Evolutionary conservation across 2,113 vertebrate species (phyloP), one percentile per base, ranked within the genome.

Genomic region (Micromys minutus): DNA sequence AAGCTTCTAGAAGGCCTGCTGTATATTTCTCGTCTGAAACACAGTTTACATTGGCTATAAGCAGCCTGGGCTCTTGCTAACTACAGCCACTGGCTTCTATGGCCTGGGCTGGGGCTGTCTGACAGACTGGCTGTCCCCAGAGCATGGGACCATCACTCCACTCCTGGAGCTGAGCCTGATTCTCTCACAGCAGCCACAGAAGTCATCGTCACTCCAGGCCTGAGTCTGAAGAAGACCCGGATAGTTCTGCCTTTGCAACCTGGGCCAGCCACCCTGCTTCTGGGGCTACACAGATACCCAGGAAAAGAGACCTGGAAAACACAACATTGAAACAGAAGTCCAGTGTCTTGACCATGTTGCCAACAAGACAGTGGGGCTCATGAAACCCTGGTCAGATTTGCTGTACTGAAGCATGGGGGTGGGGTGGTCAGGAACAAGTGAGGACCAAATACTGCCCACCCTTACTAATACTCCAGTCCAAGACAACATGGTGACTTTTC

Each of bases 401-500:
- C 65, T 67, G 31, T 36, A 36, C 0, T 12, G 16, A 84, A 59
- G 76, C 67, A 72, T 13, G 22, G 65, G 65, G 26, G 36, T 0
- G 9, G 39, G 39, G n/a, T n/a, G n/a, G n/a, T n/a, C n/a, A n/a
- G n/a, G 39, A 34, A 87, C 83, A 81, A 65, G 1, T 9, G 65
- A 87, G 47, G 55, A 86, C 45, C 87, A 29, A 87, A 93, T 47
- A 81, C 31, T 86, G 47, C 94, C 57, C 57, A 59, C 81, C 31
- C 36, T 34, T 63, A 75, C 45, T 88, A 91, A 93, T 16, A 88
- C 80, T 76, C 77, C 92, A 95, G 91, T 42, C 69, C 50, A 85
- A 97, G 96, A 94, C 89, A 97, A 94, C 57, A 75, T 24, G 11
- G 88, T 71, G 42, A 45, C 89, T 3, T 90, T 84, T 42, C 57